Percentiles rank a stretch among this genome's conserved stretches.
phyloP scores from a whole-genome alignment of 2,888 invertebrate species.

The Deilephila elpenor region DNA sequence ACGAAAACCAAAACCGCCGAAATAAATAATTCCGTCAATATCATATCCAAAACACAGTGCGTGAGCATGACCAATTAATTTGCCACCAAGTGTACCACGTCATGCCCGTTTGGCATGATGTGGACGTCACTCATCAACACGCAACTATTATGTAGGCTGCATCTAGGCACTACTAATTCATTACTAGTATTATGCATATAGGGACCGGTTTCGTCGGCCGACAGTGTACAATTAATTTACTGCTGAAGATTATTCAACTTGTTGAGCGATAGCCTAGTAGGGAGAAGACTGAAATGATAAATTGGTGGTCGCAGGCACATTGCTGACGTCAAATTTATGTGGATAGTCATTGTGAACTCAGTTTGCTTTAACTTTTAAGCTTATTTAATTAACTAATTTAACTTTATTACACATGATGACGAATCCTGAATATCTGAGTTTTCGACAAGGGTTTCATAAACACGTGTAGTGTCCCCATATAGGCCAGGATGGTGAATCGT shows the following conservation, averaged over 20 bases:
- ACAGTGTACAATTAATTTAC: neutral
- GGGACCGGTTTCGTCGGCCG: conserved; percentile 14
- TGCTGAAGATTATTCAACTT: conserved; percentile 1
- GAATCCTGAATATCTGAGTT: too few relatives aligned
- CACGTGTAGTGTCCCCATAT: too few relatives aligned
- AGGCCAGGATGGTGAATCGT: too few relatives aligned
- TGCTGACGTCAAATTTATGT: too few relatives aligned
- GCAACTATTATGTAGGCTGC: conserved; percentile 32
- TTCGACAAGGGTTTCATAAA: too few relatives aligned
- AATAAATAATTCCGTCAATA: neutral
- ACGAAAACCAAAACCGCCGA: neutral
- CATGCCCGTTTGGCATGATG: conserved; percentile 35
- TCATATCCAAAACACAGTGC: neutral
- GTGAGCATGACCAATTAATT: conserved; percentile 35
- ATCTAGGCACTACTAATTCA: conserved; percentile 28
- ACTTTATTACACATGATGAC: too few relatives aligned
- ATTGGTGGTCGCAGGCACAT: too few relatives aligned
- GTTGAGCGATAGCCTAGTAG: neutral
- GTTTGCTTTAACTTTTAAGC: too few relatives aligned
- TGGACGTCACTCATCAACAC: conserved; percentile 16
- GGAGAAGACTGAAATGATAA: too few relatives aligned
- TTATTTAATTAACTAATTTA: too few relatives aligned
- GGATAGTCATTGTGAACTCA: too few relatives aligned
- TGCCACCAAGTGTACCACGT: conserved; percentile 36
- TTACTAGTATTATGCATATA: conserved; percentile 23